phyloP scores from a whole-genome alignment of 1,140 invertebrate species.

The Galleria mellonella region DNA sequence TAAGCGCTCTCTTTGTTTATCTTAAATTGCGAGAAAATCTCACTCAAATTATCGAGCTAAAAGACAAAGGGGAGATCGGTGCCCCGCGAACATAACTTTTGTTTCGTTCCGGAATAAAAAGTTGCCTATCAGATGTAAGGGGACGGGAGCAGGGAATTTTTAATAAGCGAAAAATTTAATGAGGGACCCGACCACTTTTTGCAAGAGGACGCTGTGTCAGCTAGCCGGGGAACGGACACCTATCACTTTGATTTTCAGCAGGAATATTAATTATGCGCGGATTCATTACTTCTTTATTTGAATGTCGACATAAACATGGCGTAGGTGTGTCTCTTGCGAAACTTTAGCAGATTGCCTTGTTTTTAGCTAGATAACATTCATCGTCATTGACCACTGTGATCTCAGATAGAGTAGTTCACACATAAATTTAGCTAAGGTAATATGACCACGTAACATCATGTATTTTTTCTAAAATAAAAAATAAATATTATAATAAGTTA shows the following conservation, averaged over 20 bases:
- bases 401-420: no score
- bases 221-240: constrained; percentile 15
- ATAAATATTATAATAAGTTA: no score
- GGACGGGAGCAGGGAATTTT: constrained; percentile 69
- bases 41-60: constrained; percentile 71
- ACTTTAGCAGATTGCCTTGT: no score
- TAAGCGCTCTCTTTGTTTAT: constrained; percentile 73
- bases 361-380: no score
- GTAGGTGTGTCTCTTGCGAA: not conserved
- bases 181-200: constrained; percentile 47
- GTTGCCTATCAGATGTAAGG: constrained; percentile 56
- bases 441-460: no score
- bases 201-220: constrained; percentile 48
- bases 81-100: constrained; percentile 60
- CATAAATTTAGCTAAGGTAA: no score
- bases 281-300: no score
- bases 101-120: constrained; percentile 63
- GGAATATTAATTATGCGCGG: constrained; percentile 10
- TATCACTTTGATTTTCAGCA: constrained; percentile 18
- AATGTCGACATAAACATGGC: no score
- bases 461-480: no score
- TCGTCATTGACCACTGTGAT: no score
- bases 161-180: constrained; percentile 75
- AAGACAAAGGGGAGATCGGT: constrained; percentile 61
- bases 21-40: constrained; percentile 74